These are phyloP conservation scores for Chesias legatella DNA, from an alignment of 2,888 invertebrate species.

Conservation along the genomic window DNA sequence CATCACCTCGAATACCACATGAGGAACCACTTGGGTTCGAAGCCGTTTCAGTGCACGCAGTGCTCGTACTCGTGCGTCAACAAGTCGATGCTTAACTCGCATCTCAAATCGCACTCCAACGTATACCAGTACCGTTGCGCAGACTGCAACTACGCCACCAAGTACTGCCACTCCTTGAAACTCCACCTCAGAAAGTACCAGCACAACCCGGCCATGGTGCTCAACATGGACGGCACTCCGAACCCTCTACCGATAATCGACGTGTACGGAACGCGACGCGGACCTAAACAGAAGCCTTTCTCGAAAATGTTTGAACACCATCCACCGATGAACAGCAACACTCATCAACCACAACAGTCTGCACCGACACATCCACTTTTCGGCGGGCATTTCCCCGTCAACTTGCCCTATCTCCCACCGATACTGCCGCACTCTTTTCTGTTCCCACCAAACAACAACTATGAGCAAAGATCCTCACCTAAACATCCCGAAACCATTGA, in stretches of 20 bases:
- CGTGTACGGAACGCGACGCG: slow-evolving; percentile 93
- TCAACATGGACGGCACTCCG: slow-evolving; percentile 93
- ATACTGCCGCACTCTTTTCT: slow-evolving; percentile 70
- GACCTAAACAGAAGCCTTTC: slow-evolving; percentile 85
- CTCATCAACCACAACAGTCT: slow-evolving; percentile 44
- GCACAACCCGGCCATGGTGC: slow-evolving; percentile 94
- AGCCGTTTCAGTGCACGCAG: slow-evolving; percentile 95
- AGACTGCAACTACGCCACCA: slow-evolving; percentile 97
- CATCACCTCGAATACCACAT: slow-evolving; percentile 99
- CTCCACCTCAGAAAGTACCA: slow-evolving; percentile 94
- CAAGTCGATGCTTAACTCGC: slow-evolving; percentile 99
- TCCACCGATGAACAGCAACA: slow-evolving; percentile 45
- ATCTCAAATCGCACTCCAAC: slow-evolving; percentile 96
- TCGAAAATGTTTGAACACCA: slow-evolving; percentile 64
- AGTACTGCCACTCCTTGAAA: slow-evolving; percentile 98
- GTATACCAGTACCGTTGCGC: slow-evolving; percentile 96
- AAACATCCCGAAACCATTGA: slow-evolving; percentile 48
- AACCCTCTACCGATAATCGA: slow-evolving; percentile 94
- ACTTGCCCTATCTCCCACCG: slow-evolving; percentile 70
- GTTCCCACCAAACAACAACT: slow-evolving; percentile 73
- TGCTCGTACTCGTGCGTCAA: slow-evolving; percentile 97
- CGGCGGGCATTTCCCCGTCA: slow-evolving; percentile 67
- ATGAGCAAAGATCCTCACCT: slow-evolving; percentile 57
- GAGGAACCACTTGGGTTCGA: slow-evolving; percentile 95
- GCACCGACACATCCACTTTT: slow-evolving; percentile 64